Base-by-base conservation (phyloP, 1,140 invertebrate species). In the Monomorium pharaonis region DNA sequence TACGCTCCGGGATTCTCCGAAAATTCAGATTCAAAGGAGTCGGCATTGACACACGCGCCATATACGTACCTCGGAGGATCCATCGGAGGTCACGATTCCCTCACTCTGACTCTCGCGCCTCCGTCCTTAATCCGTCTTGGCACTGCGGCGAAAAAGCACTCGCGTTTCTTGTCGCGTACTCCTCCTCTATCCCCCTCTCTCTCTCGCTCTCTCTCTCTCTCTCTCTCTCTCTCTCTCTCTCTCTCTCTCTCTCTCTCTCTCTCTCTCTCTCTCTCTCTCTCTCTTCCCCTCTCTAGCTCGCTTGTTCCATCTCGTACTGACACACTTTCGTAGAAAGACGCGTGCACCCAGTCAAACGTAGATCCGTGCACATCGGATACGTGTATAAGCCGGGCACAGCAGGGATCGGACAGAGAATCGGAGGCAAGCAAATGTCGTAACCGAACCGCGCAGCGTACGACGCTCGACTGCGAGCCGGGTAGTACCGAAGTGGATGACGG, bases 391-490 rank as follows among this genome's bases (percentile, higher is more conserved):
- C n/a, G n/a, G n/a, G n/a, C n/a, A n/a, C n/a, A n/a, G n/a, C n/a
- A n/a, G n/a, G n/a, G n/a, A n/a, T n/a, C n/a, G n/a, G n/a, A n/a
- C n/a, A n/a, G n/a, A n/a, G n/a, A n/a, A n/a, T n/a, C 56, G 75
- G 51, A 37, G 84, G 12, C 58, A 60, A 62, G 27, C 60, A 58
- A 88, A 72, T 76, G 76, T 63, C 86, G 84, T 90, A 67, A 91
- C 76, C 87, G 88, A 77, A 87, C 89, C 86, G 88, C 88, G 88
- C 91, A 88, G 92, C 91, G 91, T 92, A 90, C 91, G 91, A 94
- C 93, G 92, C 92, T 93, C 93, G 93, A 94, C 93, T 94, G 92
- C 90, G 91, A 91, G 89, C 90, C 91, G 91, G 92, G 92, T 89
- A 51, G 92, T 72, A 91, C 84, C 91, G 86, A 92, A 94, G 91